Evolutionary conservation across 2,888 invertebrate species (phyloP).

Genomic region (Papilio elwesi): DNA sequence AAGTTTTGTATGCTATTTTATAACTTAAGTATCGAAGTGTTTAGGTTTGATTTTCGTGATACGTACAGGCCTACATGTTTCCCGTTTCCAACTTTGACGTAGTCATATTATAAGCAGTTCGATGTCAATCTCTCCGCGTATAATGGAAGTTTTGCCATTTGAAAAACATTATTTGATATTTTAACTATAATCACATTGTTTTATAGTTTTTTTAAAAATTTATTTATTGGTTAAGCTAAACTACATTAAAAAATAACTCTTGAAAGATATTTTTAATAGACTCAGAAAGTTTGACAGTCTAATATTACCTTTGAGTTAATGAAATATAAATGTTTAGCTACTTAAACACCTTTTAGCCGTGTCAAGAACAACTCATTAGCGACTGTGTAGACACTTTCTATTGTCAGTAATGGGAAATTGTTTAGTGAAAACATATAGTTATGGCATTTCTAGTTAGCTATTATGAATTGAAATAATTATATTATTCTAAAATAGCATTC

Average conservation of each 20-base stretch:
- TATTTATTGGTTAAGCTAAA: too few species aligned
- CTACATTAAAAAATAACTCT: too few species aligned
- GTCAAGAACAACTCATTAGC: conserved; percentile 52
- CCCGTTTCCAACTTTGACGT: not conserved
- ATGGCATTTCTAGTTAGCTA: conserved; percentile 84
- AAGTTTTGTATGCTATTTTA: conserved; percentile 67
- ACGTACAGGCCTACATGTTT: conserved; percentile 65
- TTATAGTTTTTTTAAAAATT: too few species aligned
- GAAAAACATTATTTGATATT: too few species aligned
- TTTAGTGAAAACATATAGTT: conserved; percentile 77
- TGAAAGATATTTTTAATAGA: too few species aligned
- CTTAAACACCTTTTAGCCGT: conserved; percentile 14
- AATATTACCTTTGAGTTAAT: not conserved
- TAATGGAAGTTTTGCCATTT: too few species aligned
- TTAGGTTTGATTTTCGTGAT: conserved; percentile 58
- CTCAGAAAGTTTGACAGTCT: too few species aligned
- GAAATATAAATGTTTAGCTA: conserved; percentile 12
- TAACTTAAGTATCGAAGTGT: conserved; percentile 60
- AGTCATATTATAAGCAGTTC: not conserved
- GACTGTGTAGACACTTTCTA: conserved; percentile 61
- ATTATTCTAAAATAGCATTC: conserved; percentile 83
- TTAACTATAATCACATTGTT: too few species aligned
- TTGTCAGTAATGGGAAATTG: conserved; percentile 65
- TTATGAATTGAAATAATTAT: conserved; percentile 84
- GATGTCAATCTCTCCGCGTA: too few species aligned